phyloP scores from a whole-genome alignment of 2,797 vertebrate species.

The Notoglanidium macrostoma region DNA sequence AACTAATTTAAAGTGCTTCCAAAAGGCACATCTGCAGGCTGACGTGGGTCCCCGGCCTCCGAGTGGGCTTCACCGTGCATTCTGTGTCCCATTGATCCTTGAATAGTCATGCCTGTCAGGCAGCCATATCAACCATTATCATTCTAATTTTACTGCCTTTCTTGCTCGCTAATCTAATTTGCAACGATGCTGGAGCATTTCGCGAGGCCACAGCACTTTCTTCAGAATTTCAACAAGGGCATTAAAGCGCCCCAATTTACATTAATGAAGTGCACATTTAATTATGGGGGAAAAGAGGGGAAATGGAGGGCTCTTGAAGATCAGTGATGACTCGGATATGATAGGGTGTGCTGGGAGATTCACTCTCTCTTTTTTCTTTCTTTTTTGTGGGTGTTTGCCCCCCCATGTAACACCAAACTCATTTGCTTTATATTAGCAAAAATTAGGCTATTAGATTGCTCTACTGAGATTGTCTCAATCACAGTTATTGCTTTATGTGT shows the following conservation, averaged over 20 bases:
- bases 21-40: constrained; percentile 97
- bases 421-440: constrained; percentile 30
- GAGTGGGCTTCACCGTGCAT: constrained; percentile 85
- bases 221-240: constrained; percentile 99
- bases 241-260: constrained; percentile 98
- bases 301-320: constrained; percentile 85
- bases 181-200: constrained; percentile 97
- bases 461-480: neutral
- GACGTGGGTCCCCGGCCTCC: constrained; percentile 86
- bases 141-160: constrained; percentile 99
- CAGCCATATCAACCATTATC: constrained; percentile 99
- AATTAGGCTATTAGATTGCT: constrained; percentile 9
- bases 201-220: constrained; percentile 94
- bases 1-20: constrained; percentile 99
- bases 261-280: constrained; percentile 99
- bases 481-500: constrained; percentile 8
- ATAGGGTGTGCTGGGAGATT: constrained; percentile 60
- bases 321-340: constrained; percentile 74
- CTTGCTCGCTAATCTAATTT: constrained; percentile 99
- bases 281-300: constrained; percentile 87
- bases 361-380: constrained; percentile 12
- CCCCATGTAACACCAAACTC: constrained; percentile 2
- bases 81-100: constrained; percentile 96
- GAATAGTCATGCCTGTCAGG: constrained; percentile 99
- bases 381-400: constrained; percentile 19